Base-by-base conservation (phyloP, 2,797 vertebrate species). In the Jordanella pulchra region DNA sequence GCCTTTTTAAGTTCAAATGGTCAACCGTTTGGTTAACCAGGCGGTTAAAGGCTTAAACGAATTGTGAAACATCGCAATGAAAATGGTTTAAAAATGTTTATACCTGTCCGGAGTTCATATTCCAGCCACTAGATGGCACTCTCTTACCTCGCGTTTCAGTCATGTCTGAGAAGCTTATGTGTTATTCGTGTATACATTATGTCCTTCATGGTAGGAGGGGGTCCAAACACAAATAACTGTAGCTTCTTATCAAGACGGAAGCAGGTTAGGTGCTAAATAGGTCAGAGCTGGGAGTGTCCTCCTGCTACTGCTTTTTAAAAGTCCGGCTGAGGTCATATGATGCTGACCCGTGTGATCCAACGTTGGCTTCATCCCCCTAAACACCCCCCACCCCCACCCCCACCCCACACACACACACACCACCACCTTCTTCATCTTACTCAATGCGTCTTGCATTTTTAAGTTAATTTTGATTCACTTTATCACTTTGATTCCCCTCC, bases 221-320 rank as follows among this genome's bases (percentile, higher is more conserved):
- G 67, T 71, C 72, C 71, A 56, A 76, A 54, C 64, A 56, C 61
- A 73, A 65, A 65, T 77, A 78, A 73, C 83, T 89, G 86, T 80
- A 71, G 69, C 65, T 79, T 63, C 84, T 93, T 92, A 92, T 93
- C 91, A 85, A 80, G 81, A 71, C 83, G 91, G 92, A 91, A 91
- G 87, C 91, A 89, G 87, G 79, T 89, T 86, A 77, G 80, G 63
- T 76, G 21, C 32, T 61, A 61, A 61, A 39, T 39, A 32, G 58
- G 58, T 61, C 32, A 61, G 21, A 21, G 39, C 58, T 61, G 75
- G 77, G 78, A 83, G 69, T 61, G 39, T 61, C 73, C 71, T 44
- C 64, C 48, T 81, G 75, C 69, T 72, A n/a, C n/a, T n/a, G n/a
- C n/a, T n/a, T n/a, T n/a, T n/a, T n/a, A n/a, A n/a, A n/a, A n/a